phyloP scores from a whole-genome alignment of 2,888 invertebrate genomes.

The Autographa gamma region DNA sequence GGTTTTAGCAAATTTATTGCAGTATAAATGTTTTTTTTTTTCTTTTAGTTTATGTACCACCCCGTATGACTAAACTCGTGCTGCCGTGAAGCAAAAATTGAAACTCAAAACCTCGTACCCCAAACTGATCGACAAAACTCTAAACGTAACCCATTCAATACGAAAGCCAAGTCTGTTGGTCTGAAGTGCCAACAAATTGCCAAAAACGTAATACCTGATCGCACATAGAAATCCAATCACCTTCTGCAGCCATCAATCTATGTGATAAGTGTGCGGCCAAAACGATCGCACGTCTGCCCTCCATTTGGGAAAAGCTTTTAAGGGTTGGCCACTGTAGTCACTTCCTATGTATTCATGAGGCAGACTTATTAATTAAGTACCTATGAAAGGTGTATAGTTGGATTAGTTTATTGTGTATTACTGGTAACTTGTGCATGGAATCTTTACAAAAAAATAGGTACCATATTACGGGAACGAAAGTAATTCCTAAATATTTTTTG shows the following conservation, averaged over 20 bases:
- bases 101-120: neutral
- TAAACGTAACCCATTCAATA: neutral
- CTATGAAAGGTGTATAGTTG: neutral
- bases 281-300: conserved; percentile 57
- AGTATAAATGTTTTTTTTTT: too few relatives aligned
- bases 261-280: conserved; percentile 55
- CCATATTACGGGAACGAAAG: too few relatives aligned
- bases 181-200: conserved; percentile 33
- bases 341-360: conserved; percentile 54
- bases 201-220: conserved; percentile 15
- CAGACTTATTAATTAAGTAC: conserved; percentile 22
- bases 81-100: neutral
- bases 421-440: too few relatives aligned
- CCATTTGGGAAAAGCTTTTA: conserved; percentile 59
- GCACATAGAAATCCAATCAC: conserved; percentile 43
- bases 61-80: neutral
- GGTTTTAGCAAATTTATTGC: too few relatives aligned
- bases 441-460: too few relatives aligned
- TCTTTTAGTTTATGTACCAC: too few relatives aligned
- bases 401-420: neutral
- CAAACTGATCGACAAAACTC: neutral
- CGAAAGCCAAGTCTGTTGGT: neutral
- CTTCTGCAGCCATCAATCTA: conserved; percentile 52
- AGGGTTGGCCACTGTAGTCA: conserved; percentile 54
- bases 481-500: too few relatives aligned